Conservation (phyloP, 2,113 vertebrate genomes). For the Festucalex cinctus region DNA sequence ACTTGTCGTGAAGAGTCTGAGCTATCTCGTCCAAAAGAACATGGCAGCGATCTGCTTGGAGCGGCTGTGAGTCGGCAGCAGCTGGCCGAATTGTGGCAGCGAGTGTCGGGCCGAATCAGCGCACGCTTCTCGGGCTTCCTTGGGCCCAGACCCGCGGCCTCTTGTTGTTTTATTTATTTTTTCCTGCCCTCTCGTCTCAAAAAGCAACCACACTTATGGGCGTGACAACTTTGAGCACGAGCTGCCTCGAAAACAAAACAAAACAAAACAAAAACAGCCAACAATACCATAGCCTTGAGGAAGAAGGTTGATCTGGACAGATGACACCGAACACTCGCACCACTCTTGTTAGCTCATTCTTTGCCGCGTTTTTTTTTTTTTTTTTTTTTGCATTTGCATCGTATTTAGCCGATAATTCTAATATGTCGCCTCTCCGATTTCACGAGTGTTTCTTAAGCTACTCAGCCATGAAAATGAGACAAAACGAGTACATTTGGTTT, state of each 20-base stretch:
- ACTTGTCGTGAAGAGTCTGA: not conserved
- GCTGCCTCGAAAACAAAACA: constrained; percentile 69
- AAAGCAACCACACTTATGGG: constrained; percentile 74
- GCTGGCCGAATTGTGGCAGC: constrained; percentile 85
- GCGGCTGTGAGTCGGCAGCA: constrained; percentile 80
- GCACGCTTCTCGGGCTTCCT: constrained; percentile 83
- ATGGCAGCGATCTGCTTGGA: constrained; percentile 84
- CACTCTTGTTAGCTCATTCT: not conserved
- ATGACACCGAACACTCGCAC: not conserved
- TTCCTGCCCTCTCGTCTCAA: constrained; percentile 66
- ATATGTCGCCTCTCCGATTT: constrained; percentile 61
- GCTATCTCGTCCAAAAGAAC: constrained; percentile 70
- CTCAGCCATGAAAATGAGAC: constrained; percentile 54
- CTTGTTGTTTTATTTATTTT: too few species aligned
- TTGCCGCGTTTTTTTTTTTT: not conserved
- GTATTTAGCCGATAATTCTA: constrained; percentile 18
- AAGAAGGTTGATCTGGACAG: not conserved
- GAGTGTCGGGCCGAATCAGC: constrained; percentile 88
- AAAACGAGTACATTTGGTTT: constrained; percentile 6
- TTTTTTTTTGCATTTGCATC: not conserved
- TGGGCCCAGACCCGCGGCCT: constrained; percentile 42
- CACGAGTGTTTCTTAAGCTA: constrained; percentile 61
- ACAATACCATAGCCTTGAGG: not conserved
- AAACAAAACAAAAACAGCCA: not conserved
- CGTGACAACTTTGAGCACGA: constrained; percentile 76